Percentiles rank a stretch among this genome's conserved stretches.
Conservation (phyloP, 2,888 invertebrate species). For the Oscheius sp. region DNA sequence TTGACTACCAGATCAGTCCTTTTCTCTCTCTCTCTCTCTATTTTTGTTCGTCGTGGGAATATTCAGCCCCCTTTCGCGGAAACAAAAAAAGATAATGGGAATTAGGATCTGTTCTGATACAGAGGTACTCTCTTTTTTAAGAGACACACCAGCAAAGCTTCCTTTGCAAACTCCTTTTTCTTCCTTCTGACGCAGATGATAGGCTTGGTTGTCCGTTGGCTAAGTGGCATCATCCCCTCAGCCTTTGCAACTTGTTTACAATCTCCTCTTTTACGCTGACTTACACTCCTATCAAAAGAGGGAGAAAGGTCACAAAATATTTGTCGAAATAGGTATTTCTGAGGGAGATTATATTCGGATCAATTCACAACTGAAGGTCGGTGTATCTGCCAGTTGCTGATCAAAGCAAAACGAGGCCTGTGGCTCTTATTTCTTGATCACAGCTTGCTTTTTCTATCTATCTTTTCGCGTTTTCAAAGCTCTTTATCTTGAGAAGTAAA, state of each 20-base stretch:
- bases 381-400: no score
- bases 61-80: background rate
- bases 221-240: background rate
- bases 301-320: no score
- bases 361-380: no score
- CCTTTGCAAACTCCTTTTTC: background rate
- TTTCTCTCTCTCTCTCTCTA: no score
- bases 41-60: no score
- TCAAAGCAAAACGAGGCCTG: no score
- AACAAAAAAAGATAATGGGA: background rate
- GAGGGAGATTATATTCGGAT: no score
- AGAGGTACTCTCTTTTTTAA: background rate
- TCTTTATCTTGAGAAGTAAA: background rate
- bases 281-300: no score
- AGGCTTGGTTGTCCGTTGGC: conserved; percentile 12
- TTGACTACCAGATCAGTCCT: no score
- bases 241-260: background rate
- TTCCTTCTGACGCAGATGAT: conserved; percentile 7
- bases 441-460: background rate
- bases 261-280: no score
- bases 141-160: background rate
- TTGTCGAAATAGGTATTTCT: no score
- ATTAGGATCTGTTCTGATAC: background rate
- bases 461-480: background rate
- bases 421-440: no score